A percentile compares a stretch with the other conserved stretches of the same genome.
phyloP scores from a whole-genome alignment of 2,113 vertebrate genomes.

The Neopipo cinnamomea region DNA sequence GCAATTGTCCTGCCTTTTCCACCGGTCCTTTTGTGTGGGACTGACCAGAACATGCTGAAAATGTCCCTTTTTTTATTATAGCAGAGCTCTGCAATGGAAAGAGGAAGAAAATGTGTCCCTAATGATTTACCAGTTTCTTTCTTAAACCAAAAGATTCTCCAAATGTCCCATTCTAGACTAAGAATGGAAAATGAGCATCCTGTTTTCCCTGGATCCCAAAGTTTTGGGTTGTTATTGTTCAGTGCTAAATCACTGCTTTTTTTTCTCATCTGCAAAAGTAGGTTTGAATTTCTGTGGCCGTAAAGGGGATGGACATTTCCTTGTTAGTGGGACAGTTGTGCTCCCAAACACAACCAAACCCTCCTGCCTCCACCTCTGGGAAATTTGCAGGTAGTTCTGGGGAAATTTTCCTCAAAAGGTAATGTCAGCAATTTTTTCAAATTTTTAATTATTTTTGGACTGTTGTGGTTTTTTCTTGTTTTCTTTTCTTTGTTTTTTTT shows the following conservation, averaged over 20 bases:
- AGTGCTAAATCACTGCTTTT: background rate
- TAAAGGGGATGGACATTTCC: background rate
- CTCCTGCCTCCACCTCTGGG: background rate
- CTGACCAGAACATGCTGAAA: background rate
- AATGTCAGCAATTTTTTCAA: background rate
- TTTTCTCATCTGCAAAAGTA: background rate
- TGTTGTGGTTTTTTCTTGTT: no score
- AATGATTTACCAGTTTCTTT: background rate
- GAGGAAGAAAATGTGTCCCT: background rate
- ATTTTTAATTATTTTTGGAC: background rate
- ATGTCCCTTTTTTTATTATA: background rate
- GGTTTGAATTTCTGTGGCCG: background rate
- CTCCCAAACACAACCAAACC: background rate
- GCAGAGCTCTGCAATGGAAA: background rate
- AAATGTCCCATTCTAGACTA: background rate
- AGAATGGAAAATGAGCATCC: background rate
- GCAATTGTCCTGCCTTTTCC: background rate
- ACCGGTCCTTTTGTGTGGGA: background rate
- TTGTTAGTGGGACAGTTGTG: background rate
- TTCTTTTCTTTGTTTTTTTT: no score
- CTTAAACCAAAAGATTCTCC: background rate
- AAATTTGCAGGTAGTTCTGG: background rate
- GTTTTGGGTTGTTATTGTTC: background rate
- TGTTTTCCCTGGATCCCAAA: background rate
- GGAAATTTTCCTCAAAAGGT: background rate